A percentile compares a stretch with the other conserved stretches of the same genome.
phyloP scores from a whole-genome alignment of 2,113 vertebrate genomes.

The Aldabrachelys gigantea region DNA sequence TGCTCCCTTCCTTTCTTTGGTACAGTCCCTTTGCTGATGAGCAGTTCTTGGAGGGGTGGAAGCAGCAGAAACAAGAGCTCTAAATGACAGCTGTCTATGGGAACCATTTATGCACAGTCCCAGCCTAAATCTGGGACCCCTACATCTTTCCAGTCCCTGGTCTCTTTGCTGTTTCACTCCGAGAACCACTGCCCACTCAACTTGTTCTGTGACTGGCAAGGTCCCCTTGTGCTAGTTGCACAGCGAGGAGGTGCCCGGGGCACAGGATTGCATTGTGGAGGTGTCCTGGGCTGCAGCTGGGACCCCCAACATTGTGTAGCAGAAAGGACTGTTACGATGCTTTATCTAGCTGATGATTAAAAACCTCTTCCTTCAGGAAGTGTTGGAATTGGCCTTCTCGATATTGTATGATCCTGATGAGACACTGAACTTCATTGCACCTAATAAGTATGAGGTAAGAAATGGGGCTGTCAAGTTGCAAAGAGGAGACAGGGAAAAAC shows the following conservation, averaged over 20 bases:
- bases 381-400: slow-evolving; percentile 96
- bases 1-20: not conserved
- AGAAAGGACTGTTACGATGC: not conserved
- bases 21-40: not conserved
- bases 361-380: slow-evolving; percentile 83
- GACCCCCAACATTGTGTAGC: not conserved
- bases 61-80: not conserved
- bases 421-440: slow-evolving; percentile 98
- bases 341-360: slow-evolving; percentile 1
- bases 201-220: not conserved
- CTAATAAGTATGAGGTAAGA: slow-evolving; percentile 97
- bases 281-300: not conserved
- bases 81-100: not conserved
- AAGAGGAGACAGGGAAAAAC: not conserved
- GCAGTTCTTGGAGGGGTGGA: not conserved
- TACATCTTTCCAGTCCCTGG: not conserved
- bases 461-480: rapidly evolving
- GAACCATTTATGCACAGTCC: not conserved
- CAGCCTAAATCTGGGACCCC: not conserved
- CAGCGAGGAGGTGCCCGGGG: not conserved
- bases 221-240: not conserved
- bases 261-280: rapidly evolving
- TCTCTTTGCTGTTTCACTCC: not conserved
- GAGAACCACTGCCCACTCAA: not conserved
- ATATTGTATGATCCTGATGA: slow-evolving; percentile 97